A percentile compares a stretch with the other conserved stretches of the same genome.
These are phyloP conservation scores for Percopsis transmontana DNA, from an alignment of 2,113 vertebrate species.

Conservation along the genomic window DNA sequence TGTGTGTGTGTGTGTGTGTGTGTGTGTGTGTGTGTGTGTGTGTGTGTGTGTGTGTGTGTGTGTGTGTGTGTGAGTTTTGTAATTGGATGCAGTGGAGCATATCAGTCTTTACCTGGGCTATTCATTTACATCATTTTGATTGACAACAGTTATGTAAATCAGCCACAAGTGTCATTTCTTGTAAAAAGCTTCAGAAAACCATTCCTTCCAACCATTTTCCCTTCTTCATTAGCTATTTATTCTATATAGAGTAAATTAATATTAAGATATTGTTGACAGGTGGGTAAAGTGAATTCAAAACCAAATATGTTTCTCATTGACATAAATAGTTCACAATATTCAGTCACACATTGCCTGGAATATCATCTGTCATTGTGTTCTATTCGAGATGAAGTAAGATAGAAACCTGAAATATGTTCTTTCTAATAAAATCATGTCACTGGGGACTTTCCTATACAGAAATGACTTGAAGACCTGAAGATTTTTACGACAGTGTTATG, in stretches of 20 bases:
- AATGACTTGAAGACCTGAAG: background rate
- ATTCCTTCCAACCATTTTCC: background rate
- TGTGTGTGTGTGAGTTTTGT: slow-evolving; percentile 59
- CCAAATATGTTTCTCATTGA: slow-evolving; percentile 12
- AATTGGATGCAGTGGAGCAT: slow-evolving; percentile 71
- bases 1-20: slow-evolving; percentile 9
- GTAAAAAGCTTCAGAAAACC: slow-evolving; percentile 3
- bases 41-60: background rate
- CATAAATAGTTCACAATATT: slow-evolving; percentile 19
- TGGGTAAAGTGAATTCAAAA: no score
- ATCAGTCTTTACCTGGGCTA: slow-evolving; percentile 63
- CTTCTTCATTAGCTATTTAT: slow-evolving; percentile 31
- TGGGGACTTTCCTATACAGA: background rate
- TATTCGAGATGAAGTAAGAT: no score
- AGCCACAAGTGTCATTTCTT: slow-evolving; percentile 30
- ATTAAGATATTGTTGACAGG: slow-evolving; percentile 34
- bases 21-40: background rate
- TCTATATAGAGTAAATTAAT: slow-evolving; percentile 33
- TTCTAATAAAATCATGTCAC: background rate
- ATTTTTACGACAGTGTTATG: slow-evolving; percentile 7
- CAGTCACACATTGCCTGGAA: slow-evolving; percentile 11
- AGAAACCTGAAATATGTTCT: slow-evolving; percentile 11
- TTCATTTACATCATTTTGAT: slow-evolving; percentile 66
- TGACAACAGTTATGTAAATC: slow-evolving; percentile 64
- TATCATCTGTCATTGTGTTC: background rate